Evolutionary conservation across 2,797 vertebrate genomes (phyloP), one percentile per base, ranked within the genome.

Genomic region (Pseudochirops cupreus): DNA sequence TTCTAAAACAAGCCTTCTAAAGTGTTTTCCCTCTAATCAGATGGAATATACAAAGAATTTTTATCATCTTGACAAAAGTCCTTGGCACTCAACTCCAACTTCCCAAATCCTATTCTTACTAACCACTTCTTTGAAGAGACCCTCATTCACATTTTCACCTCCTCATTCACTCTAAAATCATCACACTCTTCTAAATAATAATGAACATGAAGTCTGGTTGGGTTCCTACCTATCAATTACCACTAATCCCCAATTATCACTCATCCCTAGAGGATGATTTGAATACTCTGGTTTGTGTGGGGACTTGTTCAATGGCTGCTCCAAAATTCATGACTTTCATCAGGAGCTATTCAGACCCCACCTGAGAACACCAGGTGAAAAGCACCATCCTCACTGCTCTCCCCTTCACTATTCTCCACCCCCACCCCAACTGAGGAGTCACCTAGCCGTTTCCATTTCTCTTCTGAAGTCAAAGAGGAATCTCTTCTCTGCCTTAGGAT

Each of bases 301-400:
- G 89, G 94, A 92, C 89, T 18, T 11, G 29, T 56, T 50, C 93
- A 93, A 26, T 26, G 62, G 50, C 54, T 92, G 57, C 93, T 95
- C 93, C 59, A 50, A 90, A 92, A 21, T 6, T 14, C 92, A 58
- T 94, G 57, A 1, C 18, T 67, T 33, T 94, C 92, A 33, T 28
- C 26, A 24, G 67, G n/a, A 24, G n/a, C n/a, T 21, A 21, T 59
- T 29, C 39, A 52, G 21, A 24, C 5, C 53, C 28, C 89, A 24
- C 74, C 67, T 82, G 10, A 52, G 93, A 93, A 94, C 92, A 93
- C n/a, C 0, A 12, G 93, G 54, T 52, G 67, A 59, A 33, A 89
- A 57, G 1, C 91, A 92, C 4, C 29, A 46, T 4, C 93, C 52
- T 46, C 33, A 5, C 53, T 39, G 67, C 21, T n/a, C 12, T 3